These are phyloP conservation scores for Musca domestica DNA, from an alignment of 1,140 invertebrate species.

Conservation along the genomic window DNA sequence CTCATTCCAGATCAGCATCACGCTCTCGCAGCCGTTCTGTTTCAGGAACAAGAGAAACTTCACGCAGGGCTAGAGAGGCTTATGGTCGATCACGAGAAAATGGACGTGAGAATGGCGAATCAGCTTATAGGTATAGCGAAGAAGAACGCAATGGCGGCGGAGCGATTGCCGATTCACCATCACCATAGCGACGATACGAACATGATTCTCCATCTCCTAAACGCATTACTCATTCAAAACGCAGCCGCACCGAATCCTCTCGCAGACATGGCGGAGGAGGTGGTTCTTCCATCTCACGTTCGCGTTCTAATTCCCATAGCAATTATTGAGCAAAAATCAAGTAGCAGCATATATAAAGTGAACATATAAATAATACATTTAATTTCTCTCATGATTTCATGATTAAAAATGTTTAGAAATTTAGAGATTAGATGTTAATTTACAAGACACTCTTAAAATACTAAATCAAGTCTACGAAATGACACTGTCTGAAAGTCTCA, in stretches of 20 bases:
- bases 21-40: slow-evolving; percentile 23
- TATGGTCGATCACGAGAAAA: slow-evolving; percentile 25
- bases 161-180: slow-evolving; percentile 15
- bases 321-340: slow-evolving; percentile 19
- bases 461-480: no score
- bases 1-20: slow-evolving; percentile 24
- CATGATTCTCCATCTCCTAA: slow-evolving; percentile 25
- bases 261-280: slow-evolving; percentile 20
- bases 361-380: background rate
- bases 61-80: slow-evolving; percentile 25
- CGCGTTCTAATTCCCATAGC: slow-evolving; percentile 24
- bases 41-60: slow-evolving; percentile 21
- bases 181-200: slow-evolving; percentile 20
- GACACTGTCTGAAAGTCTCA: no score
- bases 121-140: slow-evolving; percentile 24
- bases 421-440: no score
- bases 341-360: slow-evolving; percentile 18
- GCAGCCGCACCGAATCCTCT: slow-evolving; percentile 18
- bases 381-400: no score
- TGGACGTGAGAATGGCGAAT: slow-evolving; percentile 28
- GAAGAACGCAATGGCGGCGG: slow-evolving; percentile 26
- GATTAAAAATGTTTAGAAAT: no score
- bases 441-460: no score
- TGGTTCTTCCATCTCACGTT: slow-evolving; percentile 24
- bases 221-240: slow-evolving; percentile 24